A percentile compares a stretch with the other conserved stretches of the same genome.
These are phyloP conservation scores for Oncorhynchus mykiss DNA, from an alignment of 2,113 vertebrate species.

Conservation along the genomic window DNA sequence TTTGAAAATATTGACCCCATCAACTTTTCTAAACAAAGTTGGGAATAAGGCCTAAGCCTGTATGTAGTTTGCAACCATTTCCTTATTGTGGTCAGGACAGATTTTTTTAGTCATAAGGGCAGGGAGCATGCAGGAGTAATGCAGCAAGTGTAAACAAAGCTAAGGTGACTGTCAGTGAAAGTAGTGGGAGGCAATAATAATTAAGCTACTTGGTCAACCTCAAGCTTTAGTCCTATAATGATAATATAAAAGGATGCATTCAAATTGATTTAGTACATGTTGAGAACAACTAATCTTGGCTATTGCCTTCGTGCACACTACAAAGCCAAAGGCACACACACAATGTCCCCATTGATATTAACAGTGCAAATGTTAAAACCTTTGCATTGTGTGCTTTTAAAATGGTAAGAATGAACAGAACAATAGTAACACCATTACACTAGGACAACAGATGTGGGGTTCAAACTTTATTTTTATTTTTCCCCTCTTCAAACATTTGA, in stretches of 20 bases:
- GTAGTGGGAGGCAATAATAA: not conserved
- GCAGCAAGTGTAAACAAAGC: too few species aligned
- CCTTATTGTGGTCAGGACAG: conserved; percentile 37
- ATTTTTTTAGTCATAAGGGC: not conserved
- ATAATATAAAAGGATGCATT: not conserved
- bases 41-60: not conserved
- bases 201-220: too few species aligned
- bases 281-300: not conserved
- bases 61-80: conserved; percentile 26
- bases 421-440: not conserved
- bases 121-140: too few species aligned
- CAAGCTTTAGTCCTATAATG: not conserved
- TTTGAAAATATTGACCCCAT: conserved; percentile 42
- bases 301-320: not conserved
- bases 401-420: not conserved
- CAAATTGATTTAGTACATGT: not conserved
- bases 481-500: conserved; percentile 70
- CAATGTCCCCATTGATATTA: too few species aligned
- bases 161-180: too few species aligned
- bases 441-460: conserved; percentile 36
- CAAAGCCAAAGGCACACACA: too few species aligned
- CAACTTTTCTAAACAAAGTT: conserved; percentile 42
- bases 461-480: conserved; percentile 63
- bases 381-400: too few species aligned
- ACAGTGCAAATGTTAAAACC: not conserved